phyloP scores from a whole-genome alignment of 2,888 invertebrate genomes.

The Dexiosoma caninum region DNA sequence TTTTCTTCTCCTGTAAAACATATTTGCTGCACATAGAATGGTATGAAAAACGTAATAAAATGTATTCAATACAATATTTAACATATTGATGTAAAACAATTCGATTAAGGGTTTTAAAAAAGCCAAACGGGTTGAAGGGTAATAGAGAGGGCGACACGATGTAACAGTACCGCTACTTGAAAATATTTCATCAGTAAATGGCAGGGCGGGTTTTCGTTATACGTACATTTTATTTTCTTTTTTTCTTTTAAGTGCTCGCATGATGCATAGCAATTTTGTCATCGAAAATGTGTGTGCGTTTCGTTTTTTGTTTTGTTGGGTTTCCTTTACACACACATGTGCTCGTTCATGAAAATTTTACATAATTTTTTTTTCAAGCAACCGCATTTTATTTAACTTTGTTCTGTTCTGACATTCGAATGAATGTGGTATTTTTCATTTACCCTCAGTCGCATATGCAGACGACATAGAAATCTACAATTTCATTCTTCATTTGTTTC shows the following conservation, averaged over 20 bases:
- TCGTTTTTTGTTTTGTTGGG: neutral
- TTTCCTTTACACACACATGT: too few relatives aligned
- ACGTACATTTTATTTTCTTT: neutral
- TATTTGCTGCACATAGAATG: neutral
- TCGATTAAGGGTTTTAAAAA: slow-evolving; percentile 47
- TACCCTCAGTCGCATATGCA: slow-evolving; percentile 15
- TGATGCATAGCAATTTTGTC: slow-evolving; percentile 27
- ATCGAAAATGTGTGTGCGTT: too few relatives aligned
- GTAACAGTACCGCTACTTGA: neutral
- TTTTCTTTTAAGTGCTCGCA: neutral
- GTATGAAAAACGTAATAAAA: neutral
- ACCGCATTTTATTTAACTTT: slow-evolving; percentile 51
- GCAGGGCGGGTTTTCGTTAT: slow-evolving; percentile 8
- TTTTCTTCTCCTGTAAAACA: neutral
- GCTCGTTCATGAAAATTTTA: too few relatives aligned
- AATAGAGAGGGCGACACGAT: neutral
- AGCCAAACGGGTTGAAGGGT: neutral
- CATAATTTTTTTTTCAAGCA: neutral
- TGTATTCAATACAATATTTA: slow-evolving; percentile 53
- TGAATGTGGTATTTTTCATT: slow-evolving; percentile 35
- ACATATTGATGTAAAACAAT: slow-evolving; percentile 59
- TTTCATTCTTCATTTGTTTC: slow-evolving; percentile 46
- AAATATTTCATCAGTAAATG: slow-evolving; percentile 43
- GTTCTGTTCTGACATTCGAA: slow-evolving; percentile 16
- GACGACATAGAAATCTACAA: slow-evolving; percentile 38